Evolutionary conservation across 1,140 invertebrate genomes (phyloP).

Genomic region (Dendrolimus kikuchii): DNA sequence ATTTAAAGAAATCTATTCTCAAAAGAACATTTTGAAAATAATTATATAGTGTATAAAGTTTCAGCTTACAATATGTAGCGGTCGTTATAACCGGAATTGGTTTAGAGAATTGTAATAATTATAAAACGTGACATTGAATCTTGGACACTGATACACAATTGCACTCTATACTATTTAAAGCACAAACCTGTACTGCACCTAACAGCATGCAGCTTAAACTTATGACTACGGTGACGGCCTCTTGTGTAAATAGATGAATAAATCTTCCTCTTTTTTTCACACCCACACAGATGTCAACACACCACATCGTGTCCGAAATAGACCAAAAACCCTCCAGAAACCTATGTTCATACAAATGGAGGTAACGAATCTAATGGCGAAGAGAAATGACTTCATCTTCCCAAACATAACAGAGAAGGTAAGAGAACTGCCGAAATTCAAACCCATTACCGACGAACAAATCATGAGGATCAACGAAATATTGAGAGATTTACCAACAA

Average conservation of each 20-base stretch:
- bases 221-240: background rate
- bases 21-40: too few relatives aligned
- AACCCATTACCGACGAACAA: slow-evolving; percentile 59
- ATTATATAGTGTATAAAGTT: too few relatives aligned
- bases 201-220: too few relatives aligned
- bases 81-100: too few relatives aligned
- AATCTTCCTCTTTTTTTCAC: slow-evolving; percentile 31
- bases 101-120: too few relatives aligned
- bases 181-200: too few relatives aligned
- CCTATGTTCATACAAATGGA: slow-evolving; percentile 63
- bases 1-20: too few relatives aligned
- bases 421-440: slow-evolving; percentile 49
- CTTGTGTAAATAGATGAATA: slow-evolving; percentile 8
- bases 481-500: slow-evolving; percentile 39
- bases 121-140: too few relatives aligned
- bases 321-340: slow-evolving; percentile 34
- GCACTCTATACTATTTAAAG: too few relatives aligned
- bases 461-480: slow-evolving; percentile 51
- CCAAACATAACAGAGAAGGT: slow-evolving; percentile 33
- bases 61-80: too few relatives aligned
- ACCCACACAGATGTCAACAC: slow-evolving; percentile 61
- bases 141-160: too few relatives aligned
- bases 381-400: slow-evolving; percentile 39
- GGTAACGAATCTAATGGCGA: slow-evolving; percentile 18
- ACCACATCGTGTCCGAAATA: slow-evolving; percentile 56